A percentile compares a stretch with the other conserved stretches of the same genome.
Conservation (phyloP, 2,797 vertebrate genomes). For the Stomatorhinus walkeri region DNA sequence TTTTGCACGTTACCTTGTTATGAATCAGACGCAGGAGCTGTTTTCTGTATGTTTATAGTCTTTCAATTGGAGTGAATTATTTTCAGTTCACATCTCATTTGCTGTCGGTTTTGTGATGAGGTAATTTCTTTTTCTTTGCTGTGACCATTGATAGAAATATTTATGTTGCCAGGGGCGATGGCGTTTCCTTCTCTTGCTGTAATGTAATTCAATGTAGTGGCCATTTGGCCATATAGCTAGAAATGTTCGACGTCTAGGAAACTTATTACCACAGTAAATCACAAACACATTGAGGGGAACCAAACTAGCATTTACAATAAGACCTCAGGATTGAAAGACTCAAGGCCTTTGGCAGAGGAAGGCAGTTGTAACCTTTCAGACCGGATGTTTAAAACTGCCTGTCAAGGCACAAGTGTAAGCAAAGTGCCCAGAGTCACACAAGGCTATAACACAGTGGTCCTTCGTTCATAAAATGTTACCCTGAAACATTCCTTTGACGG, state of each 20-base stretch:
- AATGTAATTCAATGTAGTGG: not conserved
- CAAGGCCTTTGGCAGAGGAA: not conserved
- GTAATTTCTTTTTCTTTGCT: not conserved
- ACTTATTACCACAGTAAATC: constrained; percentile 3
- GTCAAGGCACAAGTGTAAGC: constrained; percentile 1
- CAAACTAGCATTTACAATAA: constrained; percentile 1
- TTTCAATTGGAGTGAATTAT: not conserved
- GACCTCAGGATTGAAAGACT: not conserved
- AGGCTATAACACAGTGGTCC: constrained; percentile 9
- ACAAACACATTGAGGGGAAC: constrained; percentile 7
- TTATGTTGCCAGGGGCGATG: not conserved
- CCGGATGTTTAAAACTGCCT: constrained; percentile 12
- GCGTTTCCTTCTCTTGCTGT: not conserved
- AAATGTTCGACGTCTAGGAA: not conserved
- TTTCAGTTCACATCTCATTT: constrained; percentile 8
- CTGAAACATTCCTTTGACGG: not conserved
- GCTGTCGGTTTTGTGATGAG: constrained; percentile 1
- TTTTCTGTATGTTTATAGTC: not conserved
- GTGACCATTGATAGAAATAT: constrained; percentile 12
- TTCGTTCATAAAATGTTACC: not conserved
- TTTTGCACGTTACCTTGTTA: not conserved
- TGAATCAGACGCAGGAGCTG: not conserved
- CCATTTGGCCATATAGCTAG: constrained; percentile 12
- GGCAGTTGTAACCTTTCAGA: not conserved
- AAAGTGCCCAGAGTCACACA: constrained; percentile 1